These are phyloP conservation scores for Omphaloscelis lunosa DNA, from an alignment of 2,888 invertebrate genomes.

Conservation along the genomic window DNA sequence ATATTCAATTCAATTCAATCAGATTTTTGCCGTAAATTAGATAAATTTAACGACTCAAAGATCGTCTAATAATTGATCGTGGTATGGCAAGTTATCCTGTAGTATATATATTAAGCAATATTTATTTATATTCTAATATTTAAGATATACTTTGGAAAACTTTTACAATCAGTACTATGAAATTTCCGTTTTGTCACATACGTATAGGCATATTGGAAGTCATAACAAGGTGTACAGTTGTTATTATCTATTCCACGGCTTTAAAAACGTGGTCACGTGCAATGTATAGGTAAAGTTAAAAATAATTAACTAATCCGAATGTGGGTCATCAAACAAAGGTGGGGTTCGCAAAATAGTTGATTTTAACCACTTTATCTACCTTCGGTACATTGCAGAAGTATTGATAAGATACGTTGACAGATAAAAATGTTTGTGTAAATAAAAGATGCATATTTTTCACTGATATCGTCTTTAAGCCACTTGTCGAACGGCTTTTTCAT, in stretches of 20 bases:
- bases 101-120: neutral
- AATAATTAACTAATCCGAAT: constrained; percentile 81
- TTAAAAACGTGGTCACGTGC: constrained; percentile 33
- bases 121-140: neutral
- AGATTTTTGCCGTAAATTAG: no score
- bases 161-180: neutral
- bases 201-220: constrained; percentile 3
- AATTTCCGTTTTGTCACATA: constrained; percentile 14
- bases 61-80: neutral
- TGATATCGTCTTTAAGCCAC: constrained; percentile 76
- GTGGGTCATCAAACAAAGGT: constrained; percentile 88
- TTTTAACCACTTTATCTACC: constrained; percentile 81
- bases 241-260: constrained; percentile 41
- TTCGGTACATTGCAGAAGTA: constrained; percentile 85
- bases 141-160: neutral
- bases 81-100: neutral
- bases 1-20: neutral
- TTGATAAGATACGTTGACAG: constrained; percentile 85
- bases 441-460: constrained; percentile 87
- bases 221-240: constrained; percentile 26
- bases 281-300: constrained; percentile 66
- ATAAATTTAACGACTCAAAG: no score
- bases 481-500: constrained; percentile 74
- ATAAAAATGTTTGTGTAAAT: constrained; percentile 87
- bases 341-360: constrained; percentile 85